Base-by-base conservation (phyloP, 2,888 invertebrate genomes). In the Onthophagus sagittarius region DNA sequence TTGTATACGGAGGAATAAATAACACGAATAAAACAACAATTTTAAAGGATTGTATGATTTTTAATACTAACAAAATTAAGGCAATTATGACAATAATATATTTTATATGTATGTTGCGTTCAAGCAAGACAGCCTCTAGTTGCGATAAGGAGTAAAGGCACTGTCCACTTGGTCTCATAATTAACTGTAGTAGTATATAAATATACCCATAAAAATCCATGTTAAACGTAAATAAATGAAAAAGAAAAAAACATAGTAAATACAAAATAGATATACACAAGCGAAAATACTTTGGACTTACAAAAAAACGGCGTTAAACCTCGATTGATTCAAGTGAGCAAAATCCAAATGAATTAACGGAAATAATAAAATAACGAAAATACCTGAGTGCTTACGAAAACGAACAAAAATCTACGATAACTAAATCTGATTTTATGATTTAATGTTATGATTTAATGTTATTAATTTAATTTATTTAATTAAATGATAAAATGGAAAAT, bases 41-140 rank as follows among this genome's bases (percentile, higher is more conserved):
- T 74, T 23, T 73, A 76, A 76, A 76, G 74, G 74, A 76, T 76
- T 65, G 75, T 74, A 74, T 73, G 71, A 53, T 53, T 53, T 76
- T 77, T 77, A 77, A 77, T 77, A 77, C 77, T 77, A 77, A 76
- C 74, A 53, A 72, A 75, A 73, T 75, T 75, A 77, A 77, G 77
- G 77, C 77, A 77, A 77, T 77, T 72, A 75, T 74, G 73, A 76
- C 75, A 75, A 75, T 76, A 74, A 53, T 53, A 70, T 72, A 73
- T 70, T 70, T 73, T 53, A 53, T 53, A 53, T 53, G 72, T 75
- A 70, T 76, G 72, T 76, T 76, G 77, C 76, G 75, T 76, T 77
- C 77, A 77, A 77, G 77, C 77, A 74, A 74, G 77, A 77, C 77
- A 76, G 75, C 74, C 75, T 77, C 73, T 74, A 73, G 63, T 73